phyloP scores from a whole-genome alignment of 1,140 invertebrate genomes.

The Frieseomelitta varia region DNA sequence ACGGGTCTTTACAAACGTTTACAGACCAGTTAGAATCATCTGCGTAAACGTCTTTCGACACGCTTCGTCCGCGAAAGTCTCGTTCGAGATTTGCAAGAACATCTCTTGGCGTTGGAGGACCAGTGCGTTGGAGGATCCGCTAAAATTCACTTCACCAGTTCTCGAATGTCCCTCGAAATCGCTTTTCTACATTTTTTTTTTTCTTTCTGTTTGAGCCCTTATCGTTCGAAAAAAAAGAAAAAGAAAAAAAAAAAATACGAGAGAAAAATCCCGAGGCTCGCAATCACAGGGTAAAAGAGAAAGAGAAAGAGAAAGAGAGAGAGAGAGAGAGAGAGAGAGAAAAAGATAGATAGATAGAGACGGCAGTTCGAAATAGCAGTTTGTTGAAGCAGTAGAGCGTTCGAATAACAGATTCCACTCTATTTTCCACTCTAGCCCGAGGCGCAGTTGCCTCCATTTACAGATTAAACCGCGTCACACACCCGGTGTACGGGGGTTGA shows the following conservation, averaged over 20 bases:
- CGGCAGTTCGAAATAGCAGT: conserved; percentile 2
- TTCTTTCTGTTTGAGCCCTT: not conserved
- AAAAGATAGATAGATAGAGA: not conserved
- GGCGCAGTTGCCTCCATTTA: conserved; percentile 22
- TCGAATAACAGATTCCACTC: conserved; percentile 28
- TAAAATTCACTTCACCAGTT: too few relatives aligned
- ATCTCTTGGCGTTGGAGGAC: too few relatives aligned
- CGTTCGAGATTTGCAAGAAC: too few relatives aligned
- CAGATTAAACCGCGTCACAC: conserved; percentile 28
- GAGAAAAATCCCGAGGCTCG: not conserved
- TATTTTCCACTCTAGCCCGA: conserved; percentile 21
- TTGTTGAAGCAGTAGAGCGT: conserved; percentile 7
- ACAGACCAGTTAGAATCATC: not conserved
- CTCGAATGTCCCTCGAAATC: too few relatives aligned
- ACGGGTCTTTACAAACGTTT: not conserved
- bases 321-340: too few relatives aligned
- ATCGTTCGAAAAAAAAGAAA: not conserved
- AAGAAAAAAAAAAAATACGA: not conserved
- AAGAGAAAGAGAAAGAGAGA: too few relatives aligned
- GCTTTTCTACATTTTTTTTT: too few relatives aligned
- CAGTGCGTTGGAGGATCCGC: not conserved
- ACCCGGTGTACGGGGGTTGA: not conserved
- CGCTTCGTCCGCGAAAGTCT: too few relatives aligned
- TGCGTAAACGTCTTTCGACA: not conserved
- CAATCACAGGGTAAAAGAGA: not conserved